These are phyloP conservation scores for Drosophila crucigera DNA, from an alignment of 2,888 invertebrate genomes.

Conservation along the genomic window DNA sequence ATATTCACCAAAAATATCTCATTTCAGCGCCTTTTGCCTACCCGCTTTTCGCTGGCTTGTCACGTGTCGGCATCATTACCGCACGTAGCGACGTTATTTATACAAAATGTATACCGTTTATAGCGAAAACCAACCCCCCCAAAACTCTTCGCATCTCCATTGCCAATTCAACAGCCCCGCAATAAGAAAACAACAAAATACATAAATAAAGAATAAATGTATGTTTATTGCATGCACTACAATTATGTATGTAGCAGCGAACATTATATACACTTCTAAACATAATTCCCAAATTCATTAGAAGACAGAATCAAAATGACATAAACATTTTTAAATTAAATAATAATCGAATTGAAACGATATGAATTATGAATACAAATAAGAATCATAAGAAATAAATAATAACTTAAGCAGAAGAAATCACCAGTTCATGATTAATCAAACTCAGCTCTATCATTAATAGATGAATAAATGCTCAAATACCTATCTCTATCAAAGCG, in stretches of 20 bases:
- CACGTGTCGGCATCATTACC: slow-evolving; percentile 85
- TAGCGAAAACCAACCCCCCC: slow-evolving; percentile 35
- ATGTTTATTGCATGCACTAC: background rate
- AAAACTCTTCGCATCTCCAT: background rate
- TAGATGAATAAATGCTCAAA: background rate
- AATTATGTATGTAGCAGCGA: background rate
- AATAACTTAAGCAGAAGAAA: no score
- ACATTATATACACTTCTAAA: slow-evolving; percentile 3
- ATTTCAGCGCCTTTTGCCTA: slow-evolving; percentile 79
- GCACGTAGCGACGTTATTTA: slow-evolving; percentile 84
- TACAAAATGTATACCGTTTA: slow-evolving; percentile 78
- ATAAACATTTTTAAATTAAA: background rate
- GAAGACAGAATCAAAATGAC: background rate
- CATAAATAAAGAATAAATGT: background rate
- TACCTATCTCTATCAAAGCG: background rate
- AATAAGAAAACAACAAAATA: background rate
- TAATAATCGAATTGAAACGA: background rate
- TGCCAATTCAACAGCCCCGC: slow-evolving; percentile 1
- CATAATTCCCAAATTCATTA: slow-evolving; percentile 1
- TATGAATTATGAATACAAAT: no score
- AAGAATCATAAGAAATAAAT: background rate
- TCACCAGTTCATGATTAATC: no score
- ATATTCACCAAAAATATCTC: slow-evolving; percentile 75
- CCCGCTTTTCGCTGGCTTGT: slow-evolving; percentile 76
- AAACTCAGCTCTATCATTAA: background rate